A percentile compares a stretch with the other conserved stretches of the same genome.
Evolutionary conservation across 2,888 invertebrate species (phyloP).

Genomic region (Hydrotaea cyrtoneurina): DNA sequence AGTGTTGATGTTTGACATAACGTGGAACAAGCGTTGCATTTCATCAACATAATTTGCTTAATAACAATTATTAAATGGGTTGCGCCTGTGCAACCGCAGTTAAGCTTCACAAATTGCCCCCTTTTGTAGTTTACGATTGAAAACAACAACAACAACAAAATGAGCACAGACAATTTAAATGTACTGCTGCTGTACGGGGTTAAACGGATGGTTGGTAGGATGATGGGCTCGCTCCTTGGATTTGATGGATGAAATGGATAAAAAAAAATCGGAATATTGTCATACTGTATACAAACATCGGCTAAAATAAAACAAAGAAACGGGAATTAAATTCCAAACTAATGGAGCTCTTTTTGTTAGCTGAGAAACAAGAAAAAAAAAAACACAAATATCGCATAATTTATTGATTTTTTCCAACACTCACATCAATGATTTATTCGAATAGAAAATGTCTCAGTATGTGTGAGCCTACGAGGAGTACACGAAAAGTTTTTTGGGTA

Average conservation of each 20-base stretch:
- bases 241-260: slow-evolving; percentile 6
- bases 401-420: slow-evolving; percentile 40
- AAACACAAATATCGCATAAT: slow-evolving; percentile 21
- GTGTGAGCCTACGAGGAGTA: background rate
- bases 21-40: slow-evolving; percentile 72
- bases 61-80: slow-evolving; percentile 78
- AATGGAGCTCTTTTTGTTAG: background rate
- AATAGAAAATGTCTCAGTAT: background rate
- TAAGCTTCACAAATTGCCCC: slow-evolving; percentile 58
- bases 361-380: too few species aligned
- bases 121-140: slow-evolving; percentile 31
- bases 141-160: background rate
- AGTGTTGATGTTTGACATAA: slow-evolving; percentile 73
- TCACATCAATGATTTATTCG: slow-evolving; percentile 1
- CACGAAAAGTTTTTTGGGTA: background rate
- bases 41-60: slow-evolving; percentile 76
- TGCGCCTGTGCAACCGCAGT: slow-evolving; percentile 68
- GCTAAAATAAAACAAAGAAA: background rate
- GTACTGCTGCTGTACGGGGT: background rate
- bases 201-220: slow-evolving; percentile 11
- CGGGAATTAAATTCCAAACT: background rate
- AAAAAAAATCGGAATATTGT: slow-evolving; percentile 43
- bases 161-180: slow-evolving; percentile 13
- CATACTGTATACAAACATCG: slow-evolving; percentile 36
- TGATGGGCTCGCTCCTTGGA: background rate